Percentiles rank a stretch among this genome's conserved stretches.
Conservation (phyloP, 1,140 invertebrate species). For the Drosophila subobscura region DNA sequence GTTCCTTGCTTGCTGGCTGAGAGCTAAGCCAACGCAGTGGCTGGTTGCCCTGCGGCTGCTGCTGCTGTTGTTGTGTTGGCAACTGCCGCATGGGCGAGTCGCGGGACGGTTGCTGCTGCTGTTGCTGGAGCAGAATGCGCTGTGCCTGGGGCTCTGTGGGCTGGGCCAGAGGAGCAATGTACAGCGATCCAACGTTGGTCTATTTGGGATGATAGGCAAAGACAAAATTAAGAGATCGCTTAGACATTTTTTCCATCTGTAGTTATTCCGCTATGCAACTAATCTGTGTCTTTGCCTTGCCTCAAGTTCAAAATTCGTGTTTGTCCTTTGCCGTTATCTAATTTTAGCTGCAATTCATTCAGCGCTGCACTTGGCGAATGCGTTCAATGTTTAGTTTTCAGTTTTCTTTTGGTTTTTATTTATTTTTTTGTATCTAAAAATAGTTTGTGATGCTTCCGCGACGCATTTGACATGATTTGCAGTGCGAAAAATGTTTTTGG, state of each 20-base stretch:
- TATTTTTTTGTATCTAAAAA: constrained; percentile 42
- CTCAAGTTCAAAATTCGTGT: constrained; percentile 80
- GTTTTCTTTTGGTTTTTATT: constrained; percentile 17
- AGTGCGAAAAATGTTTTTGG: constrained; percentile 1
- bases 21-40: constrained; percentile 72
- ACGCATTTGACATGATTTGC: constrained; percentile 17
- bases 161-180: constrained; percentile 76
- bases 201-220: constrained; percentile 6
- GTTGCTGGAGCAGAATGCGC: constrained; percentile 69
- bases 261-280: constrained; percentile 1
- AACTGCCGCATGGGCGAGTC: constrained; percentile 75
- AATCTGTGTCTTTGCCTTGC: constrained; percentile 3
- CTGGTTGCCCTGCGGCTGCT: constrained; percentile 58
- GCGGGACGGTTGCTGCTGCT: constrained; percentile 54
- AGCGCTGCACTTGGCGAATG: constrained; percentile 42
- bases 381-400: constrained; percentile 66
- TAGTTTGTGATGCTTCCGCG: constrained; percentile 54
- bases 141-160: constrained; percentile 77
- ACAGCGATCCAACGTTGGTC: constrained; percentile 80
- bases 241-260: background rate
- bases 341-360: constrained; percentile 38
- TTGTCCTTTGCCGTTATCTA: constrained; percentile 66
- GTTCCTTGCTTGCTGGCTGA: constrained; percentile 68
- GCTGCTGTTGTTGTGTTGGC: constrained; percentile 54
- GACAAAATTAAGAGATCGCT: background rate